phyloP scores from a whole-genome alignment of 2,888 invertebrate genomes.

The Acanthopleura granulata region DNA sequence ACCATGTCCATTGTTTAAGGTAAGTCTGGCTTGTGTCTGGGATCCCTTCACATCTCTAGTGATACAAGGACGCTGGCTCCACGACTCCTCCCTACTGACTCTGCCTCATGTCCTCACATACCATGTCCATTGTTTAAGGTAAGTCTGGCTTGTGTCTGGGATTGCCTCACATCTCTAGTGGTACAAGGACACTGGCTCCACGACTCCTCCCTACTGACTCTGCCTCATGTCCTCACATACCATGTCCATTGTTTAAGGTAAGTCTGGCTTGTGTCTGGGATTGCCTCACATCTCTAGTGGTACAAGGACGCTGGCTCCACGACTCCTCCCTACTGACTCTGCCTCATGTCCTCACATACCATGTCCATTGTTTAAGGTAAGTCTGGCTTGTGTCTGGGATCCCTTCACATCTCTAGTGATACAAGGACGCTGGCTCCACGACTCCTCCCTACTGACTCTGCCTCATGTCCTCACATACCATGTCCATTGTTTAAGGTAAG shows the following conservation, averaged over 20 bases:
- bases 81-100: constrained; percentile 75
- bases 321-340: constrained; percentile 77
- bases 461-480: constrained; percentile 80
- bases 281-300: constrained; percentile 72
- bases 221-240: constrained; percentile 82
- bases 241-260: constrained; percentile 62
- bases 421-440: not conserved
- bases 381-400: not conserved
- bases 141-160: constrained; percentile 18
- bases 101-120: constrained; percentile 82
- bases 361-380: constrained; percentile 61
- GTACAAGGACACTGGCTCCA: constrained; percentile 91
- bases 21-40: constrained; percentile 28
- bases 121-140: constrained; percentile 62
- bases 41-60: constrained; percentile 72
- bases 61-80: constrained; percentile 90
- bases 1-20: constrained; percentile 66
- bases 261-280: constrained; percentile 1
- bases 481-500: constrained; percentile 57
- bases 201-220: constrained; percentile 75
- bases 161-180: constrained; percentile 72
- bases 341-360: constrained; percentile 80
- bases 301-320: constrained; percentile 90
- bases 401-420: not conserved
- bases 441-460: constrained; percentile 76